Base-by-base conservation (phyloP, 2,888 invertebrate species). In the Agriotes lineatus region DNA sequence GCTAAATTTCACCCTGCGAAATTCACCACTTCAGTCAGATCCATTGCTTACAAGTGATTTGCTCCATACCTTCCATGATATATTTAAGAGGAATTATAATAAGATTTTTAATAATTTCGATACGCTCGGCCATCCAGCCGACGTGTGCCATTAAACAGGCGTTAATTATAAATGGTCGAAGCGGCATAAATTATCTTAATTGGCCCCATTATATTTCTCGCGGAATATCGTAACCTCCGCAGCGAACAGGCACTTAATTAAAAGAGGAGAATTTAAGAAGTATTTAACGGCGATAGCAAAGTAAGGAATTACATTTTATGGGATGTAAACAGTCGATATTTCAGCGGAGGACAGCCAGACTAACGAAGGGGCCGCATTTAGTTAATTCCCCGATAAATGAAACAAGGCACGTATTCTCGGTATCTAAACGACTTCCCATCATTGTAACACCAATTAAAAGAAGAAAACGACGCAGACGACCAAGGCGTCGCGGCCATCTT, bases 401-500 rank as follows among this genome's bases (percentile, higher is more conserved):
- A 79, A 81, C 81, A 79, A 78, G 77, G 79, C 82, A 82, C 82
- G 82, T 82, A 80, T 79, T 72, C 74, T 73, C 75, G 75, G 75
- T 81, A 81, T 81, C 81, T 81, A 78, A 80, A 81, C 81, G 82
- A 81, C 81, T 81, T 78, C 79, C 79, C 81, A 81, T 81, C 81
- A 79, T 77, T 81, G 81, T 82, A 77, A 82, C 80, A 81, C 79
- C 82, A 82, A 82, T 82, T 82, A 82, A 82, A 82, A 80, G 72
- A 79, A 79, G 78, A 79, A 77, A 79, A 77, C 75, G 73, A 74
- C 75, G 78, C 79, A 81, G 81, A 81, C 81, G 77, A 74, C 75
- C 69, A 76, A 81, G 82, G 82, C 81, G 82, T 82, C 81, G 80
- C 80, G 79, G 82, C 83, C 83, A 83, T 83, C 83, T 83, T 83